Conservation (phyloP, 2,888 invertebrate species). For the Cerceris ruficornis region DNA sequence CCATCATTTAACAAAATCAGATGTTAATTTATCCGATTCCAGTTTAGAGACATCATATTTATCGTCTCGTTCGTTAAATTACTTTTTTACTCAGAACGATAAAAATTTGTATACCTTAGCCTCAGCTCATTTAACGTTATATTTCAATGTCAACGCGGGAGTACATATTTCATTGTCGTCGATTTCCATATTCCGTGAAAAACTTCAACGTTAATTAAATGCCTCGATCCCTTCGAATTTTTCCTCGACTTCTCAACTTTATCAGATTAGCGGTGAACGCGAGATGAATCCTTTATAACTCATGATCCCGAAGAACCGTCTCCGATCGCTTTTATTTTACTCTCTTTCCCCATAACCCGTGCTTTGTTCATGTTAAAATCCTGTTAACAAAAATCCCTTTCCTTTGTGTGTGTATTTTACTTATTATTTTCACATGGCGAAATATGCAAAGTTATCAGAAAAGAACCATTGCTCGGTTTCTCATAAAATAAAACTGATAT, state of each 20-base stretch:
- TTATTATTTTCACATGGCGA: slow-evolving; percentile 24
- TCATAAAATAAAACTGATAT: background rate
- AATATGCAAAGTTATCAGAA: slow-evolving; percentile 36
- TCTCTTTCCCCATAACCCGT: slow-evolving; percentile 7
- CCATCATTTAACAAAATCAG: no score
- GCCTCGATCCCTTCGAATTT: background rate
- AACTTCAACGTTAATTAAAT: background rate
- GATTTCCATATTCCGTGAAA: no score
- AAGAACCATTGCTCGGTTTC: background rate
- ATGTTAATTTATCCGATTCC: no score
- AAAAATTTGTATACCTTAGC: no score
- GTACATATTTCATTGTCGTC: no score
- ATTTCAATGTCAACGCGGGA: no score
- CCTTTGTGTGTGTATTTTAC: slow-evolving; percentile 19
- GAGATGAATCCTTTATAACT: no score
- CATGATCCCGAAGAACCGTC: background rate
- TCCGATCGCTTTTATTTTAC: background rate
- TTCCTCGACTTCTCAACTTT: background rate
- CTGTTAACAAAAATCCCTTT: background rate
- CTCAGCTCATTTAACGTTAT: no score
- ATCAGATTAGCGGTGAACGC: background rate
- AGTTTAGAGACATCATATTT: no score
- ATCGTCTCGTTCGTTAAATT: no score
- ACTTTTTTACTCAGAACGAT: no score
- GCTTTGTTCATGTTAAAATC: slow-evolving; percentile 5